A percentile compares a stretch with the other conserved stretches of the same genome.
Evolutionary conservation across 2,888 invertebrate genomes (phyloP).

Genomic region (Allacma fusca): DNA sequence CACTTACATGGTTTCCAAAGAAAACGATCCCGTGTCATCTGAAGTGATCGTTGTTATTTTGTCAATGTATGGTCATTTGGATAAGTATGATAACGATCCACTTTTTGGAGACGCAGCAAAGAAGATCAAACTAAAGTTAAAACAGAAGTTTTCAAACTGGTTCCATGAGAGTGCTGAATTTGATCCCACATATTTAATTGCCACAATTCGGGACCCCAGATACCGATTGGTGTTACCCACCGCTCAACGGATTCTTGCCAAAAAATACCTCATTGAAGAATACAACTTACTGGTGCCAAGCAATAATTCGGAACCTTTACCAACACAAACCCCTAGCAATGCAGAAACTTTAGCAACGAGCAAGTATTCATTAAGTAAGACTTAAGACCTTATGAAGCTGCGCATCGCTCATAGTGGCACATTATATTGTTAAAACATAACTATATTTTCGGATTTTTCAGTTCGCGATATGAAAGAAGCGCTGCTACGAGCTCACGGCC

Average conservation of each 20-base stretch:
- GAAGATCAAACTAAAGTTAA: background rate
- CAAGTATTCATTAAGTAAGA: too few relatives aligned
- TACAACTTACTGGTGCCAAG: background rate
- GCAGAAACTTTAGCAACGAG: too few relatives aligned
- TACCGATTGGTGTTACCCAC: background rate
- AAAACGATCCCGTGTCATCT: constrained; percentile 1
- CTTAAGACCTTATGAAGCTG: too few relatives aligned
- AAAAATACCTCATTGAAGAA: background rate
- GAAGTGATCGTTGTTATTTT: background rate
- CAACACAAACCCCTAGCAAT: too few relatives aligned
- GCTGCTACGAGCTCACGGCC: too few relatives aligned
- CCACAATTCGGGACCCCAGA: background rate
- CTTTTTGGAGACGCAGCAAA: background rate
- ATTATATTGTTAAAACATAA: too few relatives aligned
- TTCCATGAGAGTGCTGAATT: background rate
- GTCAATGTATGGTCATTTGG: too few relatives aligned
- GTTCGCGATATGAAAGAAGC: too few relatives aligned
- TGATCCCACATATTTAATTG: background rate
- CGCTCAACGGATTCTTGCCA: background rate
- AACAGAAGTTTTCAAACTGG: constrained; percentile 9
- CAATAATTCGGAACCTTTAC: too few relatives aligned
- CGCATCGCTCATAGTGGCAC: too few relatives aligned
- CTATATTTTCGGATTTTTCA: too few relatives aligned
- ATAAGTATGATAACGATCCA: constrained; percentile 1
- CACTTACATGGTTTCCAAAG: constrained; percentile 1